A percentile compares a stretch with the other conserved stretches of the same genome.
Conservation (phyloP, 2,797 vertebrate genomes). For the Antrozous pallidus region DNA sequence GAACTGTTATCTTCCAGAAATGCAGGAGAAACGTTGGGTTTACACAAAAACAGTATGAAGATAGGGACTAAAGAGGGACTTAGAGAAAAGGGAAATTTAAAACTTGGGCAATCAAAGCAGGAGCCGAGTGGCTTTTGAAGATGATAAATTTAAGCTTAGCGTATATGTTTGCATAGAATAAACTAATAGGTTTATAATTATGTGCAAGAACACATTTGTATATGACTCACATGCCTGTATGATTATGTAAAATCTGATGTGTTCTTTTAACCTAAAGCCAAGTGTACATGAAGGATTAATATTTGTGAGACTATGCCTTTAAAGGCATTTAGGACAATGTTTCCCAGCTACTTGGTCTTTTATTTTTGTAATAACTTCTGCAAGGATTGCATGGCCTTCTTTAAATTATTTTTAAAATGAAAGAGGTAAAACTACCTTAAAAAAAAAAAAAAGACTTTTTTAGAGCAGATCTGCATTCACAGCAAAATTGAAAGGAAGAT, state of each 20-base stretch:
- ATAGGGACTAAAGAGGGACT: neutral
- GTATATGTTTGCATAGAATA: conserved; percentile 53
- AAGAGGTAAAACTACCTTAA: neutral
- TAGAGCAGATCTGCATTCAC: too few species aligned
- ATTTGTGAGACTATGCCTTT: conserved; percentile 50
- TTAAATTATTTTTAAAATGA: neutral
- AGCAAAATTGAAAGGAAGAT: neutral
- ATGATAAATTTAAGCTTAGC: conserved; percentile 5
- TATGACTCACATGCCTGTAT: conserved; percentile 47
- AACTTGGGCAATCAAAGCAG: neutral
- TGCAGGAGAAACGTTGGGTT: neutral
- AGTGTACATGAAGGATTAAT: conserved; percentile 8
- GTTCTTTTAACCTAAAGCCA: conserved; percentile 56
- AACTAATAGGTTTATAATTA: conserved; percentile 61
- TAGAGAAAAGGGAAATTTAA: neutral
- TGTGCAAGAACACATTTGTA: conserved; percentile 60
- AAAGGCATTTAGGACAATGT: conserved; percentile 36
- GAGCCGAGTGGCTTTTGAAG: conserved; percentile 3
- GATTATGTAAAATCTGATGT: conserved; percentile 47
- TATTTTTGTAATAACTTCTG: neutral
- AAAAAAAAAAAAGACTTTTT: neutral
- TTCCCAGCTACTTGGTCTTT: conserved; percentile 33
- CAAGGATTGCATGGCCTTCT: neutral
- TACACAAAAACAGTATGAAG: neutral
- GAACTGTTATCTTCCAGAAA: neutral